Evolutionary conservation across 2,888 invertebrate genomes (phyloP).

Genomic region (Tiliacea aurago): DNA sequence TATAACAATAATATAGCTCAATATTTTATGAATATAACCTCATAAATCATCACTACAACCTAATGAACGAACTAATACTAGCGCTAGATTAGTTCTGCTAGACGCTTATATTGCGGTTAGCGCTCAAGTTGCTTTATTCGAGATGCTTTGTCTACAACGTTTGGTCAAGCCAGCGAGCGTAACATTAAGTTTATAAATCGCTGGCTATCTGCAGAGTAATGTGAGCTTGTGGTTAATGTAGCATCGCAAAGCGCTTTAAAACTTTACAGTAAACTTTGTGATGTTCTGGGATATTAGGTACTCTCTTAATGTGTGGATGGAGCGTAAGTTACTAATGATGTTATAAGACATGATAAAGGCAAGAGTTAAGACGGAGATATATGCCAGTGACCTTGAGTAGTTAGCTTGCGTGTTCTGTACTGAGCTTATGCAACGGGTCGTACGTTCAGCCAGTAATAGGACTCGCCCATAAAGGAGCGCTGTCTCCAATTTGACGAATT

Average conservation of each 20-base stretch:
- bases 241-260: constrained; percentile 33
- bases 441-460: too few relatives aligned
- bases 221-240: constrained; percentile 41
- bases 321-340: constrained; percentile 5
- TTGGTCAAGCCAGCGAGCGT: constrained; percentile 31
- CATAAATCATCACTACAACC: constrained; percentile 19
- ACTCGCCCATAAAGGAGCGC: too few relatives aligned
- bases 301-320: constrained; percentile 1
- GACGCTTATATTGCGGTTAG: constrained; percentile 17
- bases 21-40: constrained; percentile 25
- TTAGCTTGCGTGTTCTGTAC: too few relatives aligned
- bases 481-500: too few relatives aligned
- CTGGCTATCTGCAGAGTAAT: constrained; percentile 34
- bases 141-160: constrained; percentile 31
- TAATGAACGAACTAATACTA: constrained; percentile 34
- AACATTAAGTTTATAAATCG: constrained; percentile 48
- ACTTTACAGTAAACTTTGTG: constrained; percentile 21
- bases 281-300: constrained; percentile 14
- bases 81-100: constrained; percentile 41
- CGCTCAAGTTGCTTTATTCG: constrained; percentile 33
- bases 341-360: neutral
- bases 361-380: too few relatives aligned
- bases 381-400: too few relatives aligned
- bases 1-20: constrained; percentile 1
- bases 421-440: too few relatives aligned